Conservation (phyloP, 2,888 invertebrate species). For the Drosophila nr. fundita region DNA sequence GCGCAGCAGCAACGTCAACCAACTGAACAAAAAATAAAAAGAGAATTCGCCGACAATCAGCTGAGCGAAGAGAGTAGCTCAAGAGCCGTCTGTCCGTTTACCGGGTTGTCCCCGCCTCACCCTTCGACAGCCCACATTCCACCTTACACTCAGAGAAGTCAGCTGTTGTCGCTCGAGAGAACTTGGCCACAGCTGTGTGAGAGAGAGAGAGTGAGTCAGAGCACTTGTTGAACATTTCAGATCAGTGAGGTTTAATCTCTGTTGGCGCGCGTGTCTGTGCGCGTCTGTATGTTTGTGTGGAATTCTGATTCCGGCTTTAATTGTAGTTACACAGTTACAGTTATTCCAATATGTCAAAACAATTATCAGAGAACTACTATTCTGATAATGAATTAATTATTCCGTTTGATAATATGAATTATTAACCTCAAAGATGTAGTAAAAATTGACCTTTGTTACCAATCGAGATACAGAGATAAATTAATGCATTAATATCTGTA, state of each 20-base stretch:
- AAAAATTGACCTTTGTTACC: not conserved
- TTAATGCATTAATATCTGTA: not conserved
- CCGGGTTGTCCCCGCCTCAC: conserved; percentile 19
- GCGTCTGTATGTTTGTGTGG: not conserved
- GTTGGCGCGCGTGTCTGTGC: not conserved
- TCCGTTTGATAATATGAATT: conserved; percentile 12
- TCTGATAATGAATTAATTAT: not conserved
- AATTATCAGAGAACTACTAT: conserved; percentile 21
- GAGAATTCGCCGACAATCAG: conserved; percentile 41
- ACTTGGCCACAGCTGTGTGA: conserved; percentile 1
- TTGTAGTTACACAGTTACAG: not conserved
- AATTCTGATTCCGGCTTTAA: not conserved
- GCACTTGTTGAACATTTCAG: conserved; percentile 50
- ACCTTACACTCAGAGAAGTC: conserved; percentile 5
- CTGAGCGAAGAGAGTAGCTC: conserved; percentile 24
- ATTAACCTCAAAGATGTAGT: conserved; percentile 15
- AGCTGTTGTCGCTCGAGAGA: conserved; percentile 35
- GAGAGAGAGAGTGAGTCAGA: not conserved
- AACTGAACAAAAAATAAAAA: conserved; percentile 46
- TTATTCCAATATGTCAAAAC: conserved; percentile 1
- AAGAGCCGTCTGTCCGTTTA: conserved; percentile 9
- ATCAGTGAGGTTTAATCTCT: conserved; percentile 24
- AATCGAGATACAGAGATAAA: not conserved
- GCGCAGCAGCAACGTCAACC: conserved; percentile 55
- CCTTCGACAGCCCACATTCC: not conserved